Base-by-base conservation (phyloP, 1,140 invertebrate species). In the Drosophila bipectinata region DNA sequence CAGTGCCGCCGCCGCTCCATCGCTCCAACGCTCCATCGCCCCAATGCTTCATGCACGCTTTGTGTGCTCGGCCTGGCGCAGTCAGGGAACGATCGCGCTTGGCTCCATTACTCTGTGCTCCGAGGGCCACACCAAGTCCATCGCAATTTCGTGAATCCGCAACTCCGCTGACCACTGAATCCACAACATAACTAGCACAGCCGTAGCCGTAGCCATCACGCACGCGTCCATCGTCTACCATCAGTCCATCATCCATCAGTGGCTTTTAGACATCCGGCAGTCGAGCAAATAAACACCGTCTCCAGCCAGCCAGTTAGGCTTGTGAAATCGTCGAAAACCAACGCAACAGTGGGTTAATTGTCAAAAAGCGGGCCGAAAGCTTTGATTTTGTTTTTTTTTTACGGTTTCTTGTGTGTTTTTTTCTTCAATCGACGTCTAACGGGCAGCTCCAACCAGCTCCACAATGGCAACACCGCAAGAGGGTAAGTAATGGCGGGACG, bases 21-120 rank as follows among this genome's bases (percentile, higher is more conserved):
- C 41, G 41, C 41, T 44, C 14, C 41, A 48, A 60, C 41, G 41
- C 41, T 44, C 14, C 41, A 44, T 12, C 10, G 34, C 4, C 41
- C n/a, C 15, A 47, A 49, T 30, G 51, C 55, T 72, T 74, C 59
- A 66, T 75, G 71, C 72, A 63, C 58, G 75, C 57, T 79, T 63
- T 67, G 44, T 52, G 67, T 60, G 61, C 68, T 78, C 58, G 55
- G 77, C 60, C 37, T 61, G 55, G 58, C 75, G 76, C 83, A 87
- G 85, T 87, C 79, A 69, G 66, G 66, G 55, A 76, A 60, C 32
- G 82, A 87, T 87, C 82, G 82, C 78, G 83, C 72, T 68, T 58
- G 67, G 75, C 82, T 82, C 24, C 72, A 88, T 63, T 82, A 76
- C 82, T 63, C 49, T 44, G 48, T 53, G 41, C 58, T 72, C 53